Percentiles rank a stretch among this genome's conserved stretches.
Evolutionary conservation across 2,888 invertebrate species (phyloP).

Genomic region (Harpagoxenus sublaevis): DNA sequence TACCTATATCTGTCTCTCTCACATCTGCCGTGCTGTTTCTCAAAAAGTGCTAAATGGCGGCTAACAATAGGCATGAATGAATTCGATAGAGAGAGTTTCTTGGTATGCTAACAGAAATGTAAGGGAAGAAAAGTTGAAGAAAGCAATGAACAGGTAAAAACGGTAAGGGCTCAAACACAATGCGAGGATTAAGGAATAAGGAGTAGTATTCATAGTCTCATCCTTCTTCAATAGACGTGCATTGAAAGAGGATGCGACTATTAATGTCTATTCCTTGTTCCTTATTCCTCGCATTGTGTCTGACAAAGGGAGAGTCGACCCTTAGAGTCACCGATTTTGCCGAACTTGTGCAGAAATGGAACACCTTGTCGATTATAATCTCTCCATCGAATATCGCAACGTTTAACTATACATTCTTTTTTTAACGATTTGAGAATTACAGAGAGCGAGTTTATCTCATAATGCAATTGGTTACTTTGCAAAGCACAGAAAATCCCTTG

Average conservation of each 20-base stretch:
- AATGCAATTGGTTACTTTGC: conserved; percentile 24
- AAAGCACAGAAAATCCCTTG: conserved; percentile 14
- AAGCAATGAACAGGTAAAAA: background rate
- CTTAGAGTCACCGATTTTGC: too few relatives aligned
- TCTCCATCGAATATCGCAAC: background rate
- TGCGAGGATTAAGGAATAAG: too few relatives aligned
- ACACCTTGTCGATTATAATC: background rate
- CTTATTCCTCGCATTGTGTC: too few relatives aligned
- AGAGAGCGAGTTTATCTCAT: background rate
- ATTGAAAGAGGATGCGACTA: too few relatives aligned
- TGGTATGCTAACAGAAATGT: background rate
- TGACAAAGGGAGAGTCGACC: too few relatives aligned
- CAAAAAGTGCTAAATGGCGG: background rate
- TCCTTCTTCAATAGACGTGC: too few relatives aligned
- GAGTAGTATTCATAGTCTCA: too few relatives aligned
- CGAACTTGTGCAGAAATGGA: too few relatives aligned
- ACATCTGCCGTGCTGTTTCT: background rate
- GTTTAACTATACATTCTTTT: background rate
- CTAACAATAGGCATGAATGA: background rate
- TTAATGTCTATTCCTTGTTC: too few relatives aligned
- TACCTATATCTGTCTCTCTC: background rate
- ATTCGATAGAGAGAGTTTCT: background rate
- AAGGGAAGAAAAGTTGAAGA: background rate
- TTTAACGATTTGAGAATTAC: background rate
- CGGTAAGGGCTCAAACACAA: background rate